Percentiles rank a stretch among this genome's conserved stretches.
Conservation (phyloP, 2,888 invertebrate species). For the Polydesmus complanatus region DNA sequence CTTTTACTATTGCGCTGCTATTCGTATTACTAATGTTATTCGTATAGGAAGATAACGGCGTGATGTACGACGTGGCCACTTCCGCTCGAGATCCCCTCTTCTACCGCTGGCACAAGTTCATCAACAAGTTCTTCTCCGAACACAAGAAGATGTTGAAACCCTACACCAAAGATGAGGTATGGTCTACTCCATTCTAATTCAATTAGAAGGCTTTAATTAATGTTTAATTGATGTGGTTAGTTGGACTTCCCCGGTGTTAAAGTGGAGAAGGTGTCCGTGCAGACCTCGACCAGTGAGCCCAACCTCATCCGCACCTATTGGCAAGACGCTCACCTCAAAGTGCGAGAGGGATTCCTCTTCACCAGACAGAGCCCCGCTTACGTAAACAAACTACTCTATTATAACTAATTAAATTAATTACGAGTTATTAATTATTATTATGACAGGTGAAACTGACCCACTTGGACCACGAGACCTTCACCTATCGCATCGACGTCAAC, state of each 20-base stretch:
- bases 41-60: constrained; percentile 1
- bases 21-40: neutral
- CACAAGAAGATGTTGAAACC: constrained; percentile 1
- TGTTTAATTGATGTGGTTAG: neutral
- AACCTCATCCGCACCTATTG: constrained; percentile 2
- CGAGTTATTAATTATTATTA: neutral
- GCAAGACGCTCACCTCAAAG: neutral
- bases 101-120: constrained; percentile 9
- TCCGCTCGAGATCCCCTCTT: constrained; percentile 8
- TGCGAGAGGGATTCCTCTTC: neutral
- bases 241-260: neutral
- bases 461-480: constrained; percentile 10
- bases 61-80: constrained; percentile 4
- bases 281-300: neutral
- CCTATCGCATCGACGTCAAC: constrained; percentile 1
- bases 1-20: neutral
- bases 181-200: neutral
- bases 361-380: neutral
- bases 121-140: neutral
- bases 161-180: constrained; percentile 1
- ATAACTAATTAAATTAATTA: neutral
- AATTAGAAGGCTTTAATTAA: neutral
- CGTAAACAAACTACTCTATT: neutral
- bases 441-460: constrained; percentile 7
- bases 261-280: neutral